These are phyloP conservation scores for Corvus hawaiiensis DNA, from an alignment of 2,113 vertebrate genomes.

Conservation along the genomic window DNA sequence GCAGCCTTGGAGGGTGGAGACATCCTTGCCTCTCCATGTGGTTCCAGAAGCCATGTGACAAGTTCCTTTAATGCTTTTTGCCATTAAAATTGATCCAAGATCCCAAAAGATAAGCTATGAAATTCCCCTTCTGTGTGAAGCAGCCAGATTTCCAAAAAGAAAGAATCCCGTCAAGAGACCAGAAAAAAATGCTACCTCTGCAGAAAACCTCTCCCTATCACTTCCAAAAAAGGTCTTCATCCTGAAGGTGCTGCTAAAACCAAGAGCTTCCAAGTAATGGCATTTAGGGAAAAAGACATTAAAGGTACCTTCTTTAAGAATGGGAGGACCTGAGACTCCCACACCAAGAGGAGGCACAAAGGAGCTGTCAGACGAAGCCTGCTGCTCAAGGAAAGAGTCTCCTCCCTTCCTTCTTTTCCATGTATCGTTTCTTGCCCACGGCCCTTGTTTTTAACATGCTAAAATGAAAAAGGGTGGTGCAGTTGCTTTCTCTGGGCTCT, in stretches of 20 bases:
- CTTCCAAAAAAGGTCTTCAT: slow-evolving; percentile 25
- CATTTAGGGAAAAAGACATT: neutral
- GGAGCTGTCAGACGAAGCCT: neutral
- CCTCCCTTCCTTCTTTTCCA: neutral
- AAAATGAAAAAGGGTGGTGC: neutral
- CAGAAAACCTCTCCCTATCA: neutral
- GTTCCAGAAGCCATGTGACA: slow-evolving; percentile 15
- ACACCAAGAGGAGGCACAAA: neutral
- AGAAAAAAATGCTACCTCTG: neutral
- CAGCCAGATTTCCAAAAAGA: slow-evolving; percentile 29
- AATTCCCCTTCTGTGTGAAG: neutral
- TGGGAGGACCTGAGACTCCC: neutral
- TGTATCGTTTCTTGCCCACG: neutral
- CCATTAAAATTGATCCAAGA: neutral
- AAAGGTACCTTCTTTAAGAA: slow-evolving; percentile 49
- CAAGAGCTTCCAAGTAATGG: neutral
- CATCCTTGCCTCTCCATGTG: neutral
- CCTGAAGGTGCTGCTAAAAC: slow-evolving; percentile 62
- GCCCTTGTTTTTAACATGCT: neutral
- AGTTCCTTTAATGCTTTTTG: neutral
- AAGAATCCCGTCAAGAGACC: neutral
- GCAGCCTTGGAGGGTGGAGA: neutral
- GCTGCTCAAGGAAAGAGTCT: neutral
- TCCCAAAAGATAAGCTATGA: neutral
- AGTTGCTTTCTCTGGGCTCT: slow-evolving; percentile 1